These are phyloP conservation scores for Uropetala carovei DNA, from an alignment of 2,888 invertebrate species.

Conservation along the genomic window DNA sequence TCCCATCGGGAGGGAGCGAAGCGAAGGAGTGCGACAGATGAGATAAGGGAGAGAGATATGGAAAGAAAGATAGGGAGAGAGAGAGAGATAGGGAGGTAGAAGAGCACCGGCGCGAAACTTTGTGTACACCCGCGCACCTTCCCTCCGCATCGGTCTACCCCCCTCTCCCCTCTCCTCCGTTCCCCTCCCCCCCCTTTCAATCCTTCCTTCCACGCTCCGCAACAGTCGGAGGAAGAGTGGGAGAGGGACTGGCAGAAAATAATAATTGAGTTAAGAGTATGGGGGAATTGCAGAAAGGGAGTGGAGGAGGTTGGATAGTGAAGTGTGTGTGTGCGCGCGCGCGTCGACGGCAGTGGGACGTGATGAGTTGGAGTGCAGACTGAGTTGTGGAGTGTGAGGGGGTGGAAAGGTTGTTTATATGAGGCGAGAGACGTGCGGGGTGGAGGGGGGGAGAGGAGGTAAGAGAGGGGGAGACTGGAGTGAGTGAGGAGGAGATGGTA, in stretches of 20 bases:
- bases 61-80: background rate
- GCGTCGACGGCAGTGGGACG: conserved; percentile 2
- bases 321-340: background rate
- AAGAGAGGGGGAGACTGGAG: no score
- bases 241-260: conserved; percentile 9
- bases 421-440: background rate
- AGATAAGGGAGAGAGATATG: background rate
- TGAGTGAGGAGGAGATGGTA: background rate
- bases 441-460: background rate
- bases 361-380: conserved; percentile 27
- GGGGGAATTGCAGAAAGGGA: background rate
- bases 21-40: no score
- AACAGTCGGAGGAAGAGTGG: background rate
- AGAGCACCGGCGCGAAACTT: conserved; percentile 1
- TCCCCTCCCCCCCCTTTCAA: background rate
- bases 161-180: background rate
- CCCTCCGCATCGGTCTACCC: background rate
- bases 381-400: background rate
- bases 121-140: conserved; percentile 12
- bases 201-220: background rate
- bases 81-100: background rate
- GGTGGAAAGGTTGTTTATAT: background rate
- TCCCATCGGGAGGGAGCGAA: background rate
- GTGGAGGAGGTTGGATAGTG: background rate
- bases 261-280: background rate